phyloP scores from a whole-genome alignment of 30 jellyfish, hydroid and myxozoan species.

The Turritopsis dohrnii region DNA sequence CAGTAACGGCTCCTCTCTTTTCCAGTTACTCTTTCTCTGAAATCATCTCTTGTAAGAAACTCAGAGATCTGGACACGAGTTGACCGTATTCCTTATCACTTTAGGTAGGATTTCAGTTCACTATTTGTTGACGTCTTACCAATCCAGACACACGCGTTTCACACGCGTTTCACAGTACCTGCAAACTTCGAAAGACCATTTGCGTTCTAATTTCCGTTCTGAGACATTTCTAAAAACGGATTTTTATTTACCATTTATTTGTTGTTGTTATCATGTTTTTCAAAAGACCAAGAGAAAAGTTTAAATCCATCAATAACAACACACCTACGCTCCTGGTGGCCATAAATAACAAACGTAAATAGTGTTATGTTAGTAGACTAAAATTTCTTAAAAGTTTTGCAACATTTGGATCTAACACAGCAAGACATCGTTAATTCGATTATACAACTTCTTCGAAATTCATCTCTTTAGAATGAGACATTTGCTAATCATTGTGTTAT shows the following conservation, averaged over 20 bases:
- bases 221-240: too few species aligned
- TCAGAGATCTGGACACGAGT: too few species aligned
- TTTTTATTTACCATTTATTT: too few species aligned
- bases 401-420: not conserved
- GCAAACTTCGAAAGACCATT: not conserved
- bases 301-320: not conserved
- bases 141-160: not conserved
- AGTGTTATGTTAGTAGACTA: not conserved
- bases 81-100: too few species aligned
- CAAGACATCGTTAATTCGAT: not conserved
- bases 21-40: too few species aligned
- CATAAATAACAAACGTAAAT: not conserved
- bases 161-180: not conserved
- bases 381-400: not conserved
- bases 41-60: too few species aligned
- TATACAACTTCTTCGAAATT: not conserved
- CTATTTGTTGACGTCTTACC: too few species aligned
- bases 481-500: not conserved
- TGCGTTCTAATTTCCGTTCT: not conserved
- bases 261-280: not conserved
- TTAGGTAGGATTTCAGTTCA: too few species aligned
- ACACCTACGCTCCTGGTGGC: not conserved
- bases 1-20: too few species aligned
- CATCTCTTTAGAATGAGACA: not conserved
- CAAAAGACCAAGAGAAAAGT: not conserved